Evolutionary conservation across 2,797 vertebrate genomes (phyloP).

Genomic region (Anguilla pacifica): DNA sequence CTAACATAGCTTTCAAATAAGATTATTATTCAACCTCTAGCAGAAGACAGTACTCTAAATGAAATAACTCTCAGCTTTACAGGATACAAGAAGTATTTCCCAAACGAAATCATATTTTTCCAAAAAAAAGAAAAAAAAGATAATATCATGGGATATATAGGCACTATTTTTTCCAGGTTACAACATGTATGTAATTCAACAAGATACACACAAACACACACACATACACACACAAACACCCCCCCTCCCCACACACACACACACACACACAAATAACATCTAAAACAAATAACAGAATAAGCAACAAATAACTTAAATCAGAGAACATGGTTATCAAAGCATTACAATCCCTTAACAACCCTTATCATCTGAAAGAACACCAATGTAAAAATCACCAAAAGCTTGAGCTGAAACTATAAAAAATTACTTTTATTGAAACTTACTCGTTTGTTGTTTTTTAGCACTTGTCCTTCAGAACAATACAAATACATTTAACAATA

Average conservation of each 20-base stretch:
- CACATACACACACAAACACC: conserved; percentile 24
- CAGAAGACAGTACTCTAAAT: background rate
- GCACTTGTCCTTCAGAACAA: background rate
- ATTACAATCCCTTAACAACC: background rate
- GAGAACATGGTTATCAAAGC: background rate
- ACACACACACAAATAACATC: conserved; percentile 8
- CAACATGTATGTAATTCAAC: background rate
- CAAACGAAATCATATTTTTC: background rate
- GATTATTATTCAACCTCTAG: background rate
- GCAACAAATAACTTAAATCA: background rate
- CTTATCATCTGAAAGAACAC: background rate
- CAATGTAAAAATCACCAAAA: background rate
- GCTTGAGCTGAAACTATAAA: background rate
- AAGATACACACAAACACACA: background rate
- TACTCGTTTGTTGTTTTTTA: background rate
- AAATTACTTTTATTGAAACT: background rate
- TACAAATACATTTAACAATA: background rate
- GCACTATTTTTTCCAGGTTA: background rate
- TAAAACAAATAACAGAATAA: conserved; percentile 3
- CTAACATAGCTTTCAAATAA: background rate
- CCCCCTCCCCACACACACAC: conserved; percentile 7
- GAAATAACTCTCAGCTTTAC: background rate
- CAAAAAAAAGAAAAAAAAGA: background rate
- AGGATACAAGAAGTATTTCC: background rate
- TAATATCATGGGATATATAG: background rate